Conservation (phyloP, 2,797 vertebrate genomes). For the Clarias laeviceps region DNA sequence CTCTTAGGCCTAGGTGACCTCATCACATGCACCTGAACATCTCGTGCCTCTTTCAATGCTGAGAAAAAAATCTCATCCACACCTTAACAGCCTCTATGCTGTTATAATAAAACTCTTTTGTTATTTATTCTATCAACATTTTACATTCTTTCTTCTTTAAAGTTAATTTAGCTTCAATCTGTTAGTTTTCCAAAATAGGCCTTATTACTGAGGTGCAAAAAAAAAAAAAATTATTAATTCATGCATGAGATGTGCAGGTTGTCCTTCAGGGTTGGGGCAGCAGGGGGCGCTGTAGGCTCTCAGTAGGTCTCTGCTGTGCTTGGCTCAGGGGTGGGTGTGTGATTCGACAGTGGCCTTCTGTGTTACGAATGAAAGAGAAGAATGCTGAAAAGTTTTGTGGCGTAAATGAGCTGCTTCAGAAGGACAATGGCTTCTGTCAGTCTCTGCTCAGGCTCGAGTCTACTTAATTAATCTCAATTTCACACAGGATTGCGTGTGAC, state of each 20-base stretch:
- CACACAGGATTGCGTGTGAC: background rate
- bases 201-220: background rate
- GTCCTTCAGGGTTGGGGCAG: conserved; percentile 51
- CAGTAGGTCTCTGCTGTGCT: conserved; percentile 7
- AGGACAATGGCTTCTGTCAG: conserved; percentile 35
- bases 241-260: background rate
- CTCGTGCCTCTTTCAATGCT: conserved; percentile 34
- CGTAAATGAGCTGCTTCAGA: conserved; percentile 32
- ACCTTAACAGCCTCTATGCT: background rate
- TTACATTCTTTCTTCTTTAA: background rate
- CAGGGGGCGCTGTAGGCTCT: conserved; percentile 68
- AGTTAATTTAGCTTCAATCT: background rate
- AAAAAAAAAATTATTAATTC: background rate
- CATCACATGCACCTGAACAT: conserved; percentile 64
- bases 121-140: background rate
- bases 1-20: conserved; percentile 54
- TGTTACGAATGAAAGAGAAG: conserved; percentile 26
- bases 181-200: no score
- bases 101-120: background rate
- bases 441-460: conserved; percentile 28
- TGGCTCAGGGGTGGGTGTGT: conserved; percentile 8
- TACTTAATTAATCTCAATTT: conserved; percentile 34
- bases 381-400: conserved; percentile 36
- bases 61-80: background rate
- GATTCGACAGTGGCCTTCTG: conserved; percentile 38